Base-by-base conservation (phyloP, 2,888 invertebrate genomes). In the Polydrusus tereticollis region DNA sequence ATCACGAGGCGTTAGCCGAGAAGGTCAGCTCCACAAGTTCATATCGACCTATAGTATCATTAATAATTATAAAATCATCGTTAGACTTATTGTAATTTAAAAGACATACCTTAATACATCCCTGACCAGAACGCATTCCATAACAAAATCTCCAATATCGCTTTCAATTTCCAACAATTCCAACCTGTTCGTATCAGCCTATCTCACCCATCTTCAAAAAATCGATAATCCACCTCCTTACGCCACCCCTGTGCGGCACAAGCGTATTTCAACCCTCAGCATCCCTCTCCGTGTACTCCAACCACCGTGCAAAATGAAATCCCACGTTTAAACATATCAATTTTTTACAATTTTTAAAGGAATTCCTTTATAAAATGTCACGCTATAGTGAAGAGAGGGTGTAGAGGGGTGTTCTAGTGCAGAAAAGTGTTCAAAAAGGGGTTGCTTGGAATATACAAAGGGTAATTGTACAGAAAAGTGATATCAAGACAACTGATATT, bases 181-280 rank as follows among this genome's bases (percentile, higher is more conserved):
- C 38, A 14, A 41, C 58, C 21, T 21, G 38, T 58, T 58, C 36
- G 23, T 26, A 43, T 43, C 16, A 10, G 18, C 47, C 29, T 55
- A 55, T 55, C 52, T 55, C 10, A 47, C 16, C 18, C 29, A 45
- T 62, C 62, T 21, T 62, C 62, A 47, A 29, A 62, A 67, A 67
- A 59, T 67, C 67, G 67, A 67, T 67, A 67, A 8, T n/a, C 50
- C 7, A 3, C 10, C 45, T 45, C 47, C 67, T 67, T 5, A 59
- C n/a, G 58, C 58, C 66, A 45, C 23, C 45, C 36, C 66, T 66
- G 66, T 45, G 21, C 47, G 38, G 67, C 67, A 59, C 67, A 67
- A 47, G 59, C 67, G 67, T 59, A 67, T 33, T 59, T n/a, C 21
- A 50, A 21, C 36, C 33, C 36, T 21, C 50, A 36, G 50, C 58